Conservation (phyloP, 2,113 vertebrate genomes). For the Tachysurus fulvidraco region DNA sequence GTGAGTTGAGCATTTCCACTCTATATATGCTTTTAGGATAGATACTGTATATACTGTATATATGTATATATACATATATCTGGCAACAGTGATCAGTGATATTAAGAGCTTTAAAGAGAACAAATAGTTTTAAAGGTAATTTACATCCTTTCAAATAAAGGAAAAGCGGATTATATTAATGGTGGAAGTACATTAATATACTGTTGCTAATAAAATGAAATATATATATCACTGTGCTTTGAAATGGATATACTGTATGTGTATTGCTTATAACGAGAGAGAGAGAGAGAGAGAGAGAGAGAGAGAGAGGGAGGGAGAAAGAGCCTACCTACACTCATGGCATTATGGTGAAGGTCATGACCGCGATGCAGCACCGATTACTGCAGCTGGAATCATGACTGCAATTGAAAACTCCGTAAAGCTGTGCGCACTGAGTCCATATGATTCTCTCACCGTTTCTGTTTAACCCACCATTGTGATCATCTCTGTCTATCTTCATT, state of each 20-base stretch:
- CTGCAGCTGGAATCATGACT: constrained; percentile 24
- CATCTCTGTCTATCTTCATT: background rate
- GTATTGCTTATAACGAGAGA: background rate
- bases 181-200: background rate
- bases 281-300: too few species aligned
- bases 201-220: background rate
- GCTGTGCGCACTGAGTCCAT: background rate
- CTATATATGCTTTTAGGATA: background rate
- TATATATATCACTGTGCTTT: constrained; percentile 9
- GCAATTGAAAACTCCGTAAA: constrained; percentile 2
- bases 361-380: constrained; percentile 37
- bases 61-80: too few species aligned
- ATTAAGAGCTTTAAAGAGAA: background rate
- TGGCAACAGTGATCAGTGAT: too few species aligned
- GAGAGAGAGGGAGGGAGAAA: too few species aligned
- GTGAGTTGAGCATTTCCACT: background rate
- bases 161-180: too few species aligned
- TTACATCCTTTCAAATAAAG: background rate
- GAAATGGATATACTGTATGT: background rate
- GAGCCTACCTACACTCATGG: background rate
- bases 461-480: background rate
- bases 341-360: constrained; percentile 38
- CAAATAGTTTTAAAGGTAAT: background rate
- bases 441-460: background rate
- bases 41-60: too few species aligned